A percentile compares a stretch with the other conserved stretches of the same genome.
phyloP scores from a whole-genome alignment of 2,113 vertebrate species.

The Tringa solitaria region DNA sequence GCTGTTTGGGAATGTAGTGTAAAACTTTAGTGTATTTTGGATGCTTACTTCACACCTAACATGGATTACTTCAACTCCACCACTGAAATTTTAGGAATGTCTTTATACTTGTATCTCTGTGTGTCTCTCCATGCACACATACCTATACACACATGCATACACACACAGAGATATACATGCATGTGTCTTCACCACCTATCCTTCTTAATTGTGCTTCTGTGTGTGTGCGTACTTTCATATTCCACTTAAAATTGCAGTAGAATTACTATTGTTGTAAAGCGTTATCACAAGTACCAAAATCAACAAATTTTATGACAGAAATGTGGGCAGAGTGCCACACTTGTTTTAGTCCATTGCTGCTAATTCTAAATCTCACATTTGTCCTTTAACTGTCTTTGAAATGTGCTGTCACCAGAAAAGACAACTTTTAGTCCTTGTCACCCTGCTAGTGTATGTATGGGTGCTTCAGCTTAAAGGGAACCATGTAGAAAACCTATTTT shows the following conservation, averaged over 20 bases:
- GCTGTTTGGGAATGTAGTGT: background rate
- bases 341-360: background rate
- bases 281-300: conserved; percentile 14
- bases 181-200: background rate
- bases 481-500: background rate
- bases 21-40: background rate
- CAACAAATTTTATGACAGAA: conserved; percentile 25
- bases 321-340: background rate
- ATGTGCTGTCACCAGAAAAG: conserved; percentile 6
- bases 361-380: conserved; percentile 16
- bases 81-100: background rate
- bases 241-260: background rate
- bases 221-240: background rate
- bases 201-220: background rate
- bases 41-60: background rate
- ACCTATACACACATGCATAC: rapidly evolving
- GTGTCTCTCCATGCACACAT: background rate
- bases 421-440: background rate
- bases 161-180: rapidly evolving
- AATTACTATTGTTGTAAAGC: background rate
- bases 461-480: conserved; percentile 45
- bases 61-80: background rate
- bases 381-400: conserved; percentile 44
- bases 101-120: background rate
- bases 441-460: background rate